Percentiles rank a stretch among this genome's conserved stretches.
These are phyloP conservation scores for Cygnus atratus DNA, from an alignment of 2,113 vertebrate species.

Conservation along the genomic window DNA sequence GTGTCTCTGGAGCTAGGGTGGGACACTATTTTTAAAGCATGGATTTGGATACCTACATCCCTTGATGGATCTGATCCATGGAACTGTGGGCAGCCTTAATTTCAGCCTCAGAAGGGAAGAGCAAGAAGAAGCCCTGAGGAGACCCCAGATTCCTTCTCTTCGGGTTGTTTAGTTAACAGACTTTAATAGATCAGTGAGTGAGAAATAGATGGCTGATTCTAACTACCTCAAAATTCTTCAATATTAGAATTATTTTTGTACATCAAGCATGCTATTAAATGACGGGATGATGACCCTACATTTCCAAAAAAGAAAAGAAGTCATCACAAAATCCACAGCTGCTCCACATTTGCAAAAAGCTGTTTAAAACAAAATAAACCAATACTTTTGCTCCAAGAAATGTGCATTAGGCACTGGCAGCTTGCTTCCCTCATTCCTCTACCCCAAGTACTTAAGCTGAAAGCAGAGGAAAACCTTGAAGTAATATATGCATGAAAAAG, in stretches of 20 bases:
- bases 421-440: conserved; percentile 27
- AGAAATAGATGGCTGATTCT: background rate
- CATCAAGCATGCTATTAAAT: background rate
- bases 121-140: background rate
- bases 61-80: fast-evolving
- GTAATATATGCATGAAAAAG: background rate
- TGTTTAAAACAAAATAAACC: conserved; percentile 43
- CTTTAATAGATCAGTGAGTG: background rate
- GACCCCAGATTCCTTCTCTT: background rate
- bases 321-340: conserved; percentile 40
- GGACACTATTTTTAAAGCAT: background rate
- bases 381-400: conserved; percentile 24
- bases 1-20: background rate
- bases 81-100: background rate
- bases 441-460: background rate
- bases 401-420: background rate
- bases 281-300: background rate
- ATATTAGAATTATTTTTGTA: background rate
- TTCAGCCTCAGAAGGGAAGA: background rate
- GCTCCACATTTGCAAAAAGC: conserved; percentile 31
- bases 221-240: background rate
- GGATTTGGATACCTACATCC: background rate
- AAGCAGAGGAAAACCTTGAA: conserved; percentile 20
- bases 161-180: background rate
- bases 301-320: background rate